These are phyloP conservation scores for Liparis tanakae DNA, from an alignment of 2,797 vertebrate species.

Conservation along the genomic window DNA sequence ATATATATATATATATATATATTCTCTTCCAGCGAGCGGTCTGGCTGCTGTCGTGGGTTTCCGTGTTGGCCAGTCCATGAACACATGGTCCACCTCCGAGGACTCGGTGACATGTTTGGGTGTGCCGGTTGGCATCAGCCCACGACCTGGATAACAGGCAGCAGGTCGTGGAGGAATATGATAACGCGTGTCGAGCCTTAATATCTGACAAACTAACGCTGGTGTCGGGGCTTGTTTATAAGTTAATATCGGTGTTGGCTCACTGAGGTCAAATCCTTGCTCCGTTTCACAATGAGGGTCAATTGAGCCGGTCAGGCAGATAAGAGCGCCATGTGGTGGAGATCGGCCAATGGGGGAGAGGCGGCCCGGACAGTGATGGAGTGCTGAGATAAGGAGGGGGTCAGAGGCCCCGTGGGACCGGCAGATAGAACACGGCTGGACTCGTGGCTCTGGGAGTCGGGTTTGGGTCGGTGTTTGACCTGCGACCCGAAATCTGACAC, in stretches of 20 bases:
- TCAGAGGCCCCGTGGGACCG: slow-evolving; percentile 57
- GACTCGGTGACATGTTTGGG: slow-evolving; percentile 2
- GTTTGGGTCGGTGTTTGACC: slow-evolving; percentile 32
- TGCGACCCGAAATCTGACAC: slow-evolving; percentile 29
- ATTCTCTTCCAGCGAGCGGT: not conserved
- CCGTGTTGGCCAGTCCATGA: not conserved
- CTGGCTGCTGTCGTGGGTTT: not conserved
- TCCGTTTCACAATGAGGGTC: slow-evolving; percentile 73
- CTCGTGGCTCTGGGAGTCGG: slow-evolving; percentile 41
- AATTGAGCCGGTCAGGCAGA: slow-evolving; percentile 64
- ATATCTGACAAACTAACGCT: slow-evolving; percentile 40
- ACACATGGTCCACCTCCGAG: not conserved
- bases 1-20: no score
- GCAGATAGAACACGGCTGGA: slow-evolving; percentile 52
- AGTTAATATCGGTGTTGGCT: slow-evolving; percentile 64
- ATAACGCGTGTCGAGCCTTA: slow-evolving; percentile 9
- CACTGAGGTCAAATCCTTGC: slow-evolving; percentile 59
- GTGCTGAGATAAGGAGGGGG: slow-evolving; percentile 67
- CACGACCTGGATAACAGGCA: not conserved
- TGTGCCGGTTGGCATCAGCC: not conserved
- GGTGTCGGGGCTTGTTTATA: slow-evolving; percentile 51
- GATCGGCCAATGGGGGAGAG: slow-evolving; percentile 53
- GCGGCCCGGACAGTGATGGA: slow-evolving; percentile 75
- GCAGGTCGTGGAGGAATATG: slow-evolving; percentile 10
- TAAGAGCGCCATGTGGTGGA: slow-evolving; percentile 63